Base-by-base conservation (phyloP, 2,797 vertebrate genomes). In the Gymnocypris eckloni region DNA sequence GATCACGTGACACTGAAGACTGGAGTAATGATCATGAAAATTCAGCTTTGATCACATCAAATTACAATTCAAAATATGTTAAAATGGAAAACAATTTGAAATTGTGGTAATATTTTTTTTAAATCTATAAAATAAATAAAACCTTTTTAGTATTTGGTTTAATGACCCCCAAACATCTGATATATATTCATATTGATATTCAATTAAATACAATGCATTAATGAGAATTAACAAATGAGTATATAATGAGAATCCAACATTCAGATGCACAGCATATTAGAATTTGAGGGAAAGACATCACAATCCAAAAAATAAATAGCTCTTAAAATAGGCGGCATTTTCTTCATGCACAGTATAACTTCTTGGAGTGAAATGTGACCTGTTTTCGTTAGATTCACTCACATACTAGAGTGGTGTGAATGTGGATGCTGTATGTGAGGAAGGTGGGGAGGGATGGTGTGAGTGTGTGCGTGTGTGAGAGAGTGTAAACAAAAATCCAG, bases 401-500 rank as follows among this genome's bases (percentile, higher is more conserved):
- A 2, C 61, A 66, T 48, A 4, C 33, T 39, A n/a, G 52, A 48
- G 12, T 76, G 70, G 66, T 82, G 85, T 75, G 71, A 39, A 75
- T 33, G 80, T 79, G 66, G 43, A 56, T 77, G 3, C 16, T 76
- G 25, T 45, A 61, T 76, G 28, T 45, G 70, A 48, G 76, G 11
- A 73, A 50, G 69, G 39, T 71, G 64, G 70, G 28, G 41, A 45
- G 13, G n/a, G 18, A 54, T 25, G 11, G 70, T 66, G 56, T 64
- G 76, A 41, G 37, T 12, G 56, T 54, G 76, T 48, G 37, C 12
- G 25, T n/a, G 77, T 6, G 79, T 11, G 79, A 56, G 67, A 45
- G n/a, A 76, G 61, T 28, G 59, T 59, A 77, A 83, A 72, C 50
- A 61, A 71, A 84, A 80, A 80, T 28, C 33, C 77, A 22, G 37